phyloP scores from a whole-genome alignment of 2,113 vertebrate species.

The Microtus pennsylvanicus region DNA sequence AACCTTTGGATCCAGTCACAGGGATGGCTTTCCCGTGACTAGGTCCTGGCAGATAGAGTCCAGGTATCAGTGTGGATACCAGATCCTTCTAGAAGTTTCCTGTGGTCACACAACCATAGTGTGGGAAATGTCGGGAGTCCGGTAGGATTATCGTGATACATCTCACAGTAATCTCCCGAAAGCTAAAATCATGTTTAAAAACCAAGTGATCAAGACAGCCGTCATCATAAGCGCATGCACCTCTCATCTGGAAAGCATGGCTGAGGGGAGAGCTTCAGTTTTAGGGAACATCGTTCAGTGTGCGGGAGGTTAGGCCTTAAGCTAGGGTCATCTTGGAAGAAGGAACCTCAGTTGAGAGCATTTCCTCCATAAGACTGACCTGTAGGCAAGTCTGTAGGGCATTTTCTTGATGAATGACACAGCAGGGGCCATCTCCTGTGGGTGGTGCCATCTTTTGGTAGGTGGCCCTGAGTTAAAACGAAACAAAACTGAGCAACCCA shows the following conservation, averaged over 20 bases:
- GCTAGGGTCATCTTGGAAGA: background rate
- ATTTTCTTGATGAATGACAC: background rate
- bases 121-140: fast-evolving
- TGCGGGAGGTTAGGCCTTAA: background rate
- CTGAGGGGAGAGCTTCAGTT: background rate
- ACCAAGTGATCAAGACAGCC: background rate
- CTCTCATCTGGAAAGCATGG: background rate
- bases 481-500: background rate
- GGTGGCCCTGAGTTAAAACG: background rate
- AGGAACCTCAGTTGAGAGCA: background rate
- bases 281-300: background rate
- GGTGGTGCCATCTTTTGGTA: background rate
- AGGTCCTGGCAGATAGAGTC: background rate
- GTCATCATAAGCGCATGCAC: fast-evolving
- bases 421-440: background rate
- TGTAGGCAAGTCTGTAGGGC: background rate
- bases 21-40: no score
- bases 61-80: background rate
- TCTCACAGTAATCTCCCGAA: background rate
- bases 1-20: background rate
- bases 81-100: background rate
- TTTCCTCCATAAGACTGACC: background rate
- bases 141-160: background rate
- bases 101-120: fast-evolving
- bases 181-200: background rate